Percentiles rank a stretch among this genome's conserved stretches.
Conservation (phyloP, 2,113 vertebrate genomes). For the zebrafish (Danio rerio) region DNA sequence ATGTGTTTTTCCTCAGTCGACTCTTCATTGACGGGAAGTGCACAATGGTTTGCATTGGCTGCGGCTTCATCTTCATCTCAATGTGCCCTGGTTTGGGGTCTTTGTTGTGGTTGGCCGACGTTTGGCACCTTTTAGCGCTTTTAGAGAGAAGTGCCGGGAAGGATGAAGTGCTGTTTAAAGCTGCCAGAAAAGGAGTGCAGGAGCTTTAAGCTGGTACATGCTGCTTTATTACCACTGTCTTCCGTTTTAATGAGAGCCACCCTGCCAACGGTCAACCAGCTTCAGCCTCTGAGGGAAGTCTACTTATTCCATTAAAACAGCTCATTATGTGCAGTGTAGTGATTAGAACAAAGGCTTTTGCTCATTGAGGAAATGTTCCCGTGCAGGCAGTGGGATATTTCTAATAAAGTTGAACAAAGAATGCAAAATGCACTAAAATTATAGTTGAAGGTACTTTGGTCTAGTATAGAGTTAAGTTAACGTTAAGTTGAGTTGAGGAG, state of each 20-base stretch:
- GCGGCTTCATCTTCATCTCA: background rate
- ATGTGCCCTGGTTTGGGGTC: background rate
- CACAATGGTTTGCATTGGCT: slow-evolving; percentile 9
- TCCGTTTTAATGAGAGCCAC: background rate
- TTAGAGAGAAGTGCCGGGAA: slow-evolving; percentile 22
- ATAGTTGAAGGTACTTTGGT: background rate
- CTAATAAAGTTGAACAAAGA: background rate
- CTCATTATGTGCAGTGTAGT: background rate
- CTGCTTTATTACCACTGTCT: background rate
- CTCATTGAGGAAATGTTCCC: background rate
- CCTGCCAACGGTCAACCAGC: background rate
- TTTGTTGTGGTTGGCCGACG: background rate
- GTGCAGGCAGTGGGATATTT: background rate
- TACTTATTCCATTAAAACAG: background rate
- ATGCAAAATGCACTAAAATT: background rate
- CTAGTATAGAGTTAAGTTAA: background rate
- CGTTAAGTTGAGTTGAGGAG: too few species aligned
- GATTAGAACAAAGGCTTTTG: background rate
- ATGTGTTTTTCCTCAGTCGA: background rate
- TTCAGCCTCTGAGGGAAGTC: background rate
- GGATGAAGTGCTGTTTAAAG: background rate
- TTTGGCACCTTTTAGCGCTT: slow-evolving; percentile 12
- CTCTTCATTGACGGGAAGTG: slow-evolving; percentile 10
- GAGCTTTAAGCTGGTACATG: background rate
- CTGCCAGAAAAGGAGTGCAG: background rate